Base-by-base conservation (phyloP, 2,113 vertebrate species). In the Xiphophorus maculatus region DNA sequence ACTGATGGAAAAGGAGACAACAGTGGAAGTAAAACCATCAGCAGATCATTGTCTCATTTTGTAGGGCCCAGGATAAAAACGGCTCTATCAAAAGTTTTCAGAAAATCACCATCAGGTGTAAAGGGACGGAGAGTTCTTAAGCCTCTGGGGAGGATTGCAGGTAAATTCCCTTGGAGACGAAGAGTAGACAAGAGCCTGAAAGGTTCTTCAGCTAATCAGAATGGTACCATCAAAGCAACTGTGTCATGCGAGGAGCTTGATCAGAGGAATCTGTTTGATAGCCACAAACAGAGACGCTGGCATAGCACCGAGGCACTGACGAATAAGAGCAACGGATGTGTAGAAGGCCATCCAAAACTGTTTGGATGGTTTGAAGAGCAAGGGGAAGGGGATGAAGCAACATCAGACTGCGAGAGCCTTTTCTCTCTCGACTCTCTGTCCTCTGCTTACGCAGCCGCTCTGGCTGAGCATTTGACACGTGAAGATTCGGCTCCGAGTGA, bases 381-480 rank as follows among this genome's bases (percentile, higher is more conserved):
- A 67, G 93, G 81, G 17, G 84, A 82, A 58, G 4, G 68, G 89
- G 91, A 80, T 6, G 85, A 81, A 54, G 82, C 27, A 30, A 82
- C 92, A 10, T 98, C 97, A 63, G 97, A 98, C 67, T 94, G 95
- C 19, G 97, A 97, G 77, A 99, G 97, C 74, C 92, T 92, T 63
- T 97, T 96, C 88, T 99, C 97, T 51, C 85, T 96, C 33, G 98
- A 98, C 88, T 99, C 97, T 25, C 95, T 99, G 60, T 98, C 96
- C 6, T 96, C 92, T 13, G 90, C 95, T 70, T 96, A 93, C 77
- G 91, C 90, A 22, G 92, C 90, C 73, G 89, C 90, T 42, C 88
- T 95, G 5, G 85, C 81, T 1, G 90, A 95, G 70, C 94, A 95
- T 51, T 80, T 92, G 61, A 93, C 89, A 67, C 87, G 79, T 29